A percentile compares a stretch with the other conserved stretches of the same genome.
phyloP scores from a whole-genome alignment of 2,113 vertebrate species.

The Tragulus kanchil region DNA sequence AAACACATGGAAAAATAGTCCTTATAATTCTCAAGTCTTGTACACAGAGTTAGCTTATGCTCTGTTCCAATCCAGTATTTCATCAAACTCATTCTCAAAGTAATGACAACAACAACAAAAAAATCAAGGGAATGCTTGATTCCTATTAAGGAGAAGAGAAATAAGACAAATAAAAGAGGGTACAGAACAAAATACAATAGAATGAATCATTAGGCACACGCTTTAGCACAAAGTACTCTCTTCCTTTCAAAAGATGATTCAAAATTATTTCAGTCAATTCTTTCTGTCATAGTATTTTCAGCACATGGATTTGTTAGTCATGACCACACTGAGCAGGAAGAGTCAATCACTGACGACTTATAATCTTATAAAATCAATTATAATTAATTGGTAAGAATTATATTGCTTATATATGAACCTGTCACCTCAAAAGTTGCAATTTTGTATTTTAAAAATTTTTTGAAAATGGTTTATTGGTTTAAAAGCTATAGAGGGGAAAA shows the following conservation, averaged over 20 bases:
- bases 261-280: conserved; percentile 3
- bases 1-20: not conserved
- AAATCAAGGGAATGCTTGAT: not conserved
- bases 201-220: not conserved
- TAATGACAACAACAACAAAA: not conserved
- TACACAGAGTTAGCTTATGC: not conserved
- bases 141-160: not conserved
- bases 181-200: not conserved
- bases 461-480: not conserved
- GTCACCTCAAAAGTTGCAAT: not conserved
- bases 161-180: not conserved
- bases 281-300: not conserved
- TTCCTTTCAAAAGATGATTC: not conserved
- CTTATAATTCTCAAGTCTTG: not conserved
- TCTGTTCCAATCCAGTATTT: not conserved
- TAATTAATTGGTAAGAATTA: not conserved
- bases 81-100: conserved; percentile 13
- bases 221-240: not conserved
- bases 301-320: not conserved
- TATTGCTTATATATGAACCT: conserved; percentile 17
- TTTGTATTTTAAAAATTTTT: not conserved
- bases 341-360: not conserved
- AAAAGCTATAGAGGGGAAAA: conserved; percentile 74
- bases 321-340: not conserved
- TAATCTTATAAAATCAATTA: not conserved